Conservation (phyloP, 2,113 vertebrate genomes). For the Ifrita kowaldi region DNA sequence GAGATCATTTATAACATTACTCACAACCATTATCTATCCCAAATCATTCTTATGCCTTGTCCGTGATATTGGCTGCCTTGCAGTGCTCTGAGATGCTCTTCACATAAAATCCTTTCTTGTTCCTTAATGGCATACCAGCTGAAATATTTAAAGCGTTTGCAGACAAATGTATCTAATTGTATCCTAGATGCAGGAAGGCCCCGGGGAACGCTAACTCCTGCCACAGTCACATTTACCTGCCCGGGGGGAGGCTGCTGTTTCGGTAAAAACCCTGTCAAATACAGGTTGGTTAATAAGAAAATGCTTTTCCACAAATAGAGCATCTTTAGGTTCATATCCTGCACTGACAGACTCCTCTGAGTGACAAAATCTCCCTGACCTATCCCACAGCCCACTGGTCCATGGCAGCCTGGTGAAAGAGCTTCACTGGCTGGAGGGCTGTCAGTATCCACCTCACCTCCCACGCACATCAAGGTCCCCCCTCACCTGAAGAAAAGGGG, state of each 20-base stretch:
- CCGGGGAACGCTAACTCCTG: background rate
- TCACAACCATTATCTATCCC: conserved; percentile 61
- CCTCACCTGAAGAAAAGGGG: background rate
- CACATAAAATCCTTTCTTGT: conserved; percentile 46
- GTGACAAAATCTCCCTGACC: background rate
- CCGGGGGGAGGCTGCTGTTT: conserved; percentile 24
- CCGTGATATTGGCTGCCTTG: conserved; percentile 54
- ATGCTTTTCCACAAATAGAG: background rate
- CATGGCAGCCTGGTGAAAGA: background rate
- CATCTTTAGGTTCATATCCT: background rate
- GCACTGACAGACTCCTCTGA: background rate
- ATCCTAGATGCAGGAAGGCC: conserved; percentile 26
- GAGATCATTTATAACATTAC: conserved; percentile 68
- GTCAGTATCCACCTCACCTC: background rate
- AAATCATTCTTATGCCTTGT: conserved; percentile 58
- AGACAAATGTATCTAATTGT: conserved; percentile 59
- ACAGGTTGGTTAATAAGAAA: conserved; percentile 40
- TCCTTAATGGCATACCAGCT: conserved; percentile 58
- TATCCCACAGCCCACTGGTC: background rate
- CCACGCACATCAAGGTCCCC: fast-evolving
- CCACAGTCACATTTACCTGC: conserved; percentile 48
- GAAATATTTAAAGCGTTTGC: conserved; percentile 63
- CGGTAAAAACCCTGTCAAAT: conserved; percentile 13
- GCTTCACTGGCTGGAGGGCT: background rate
- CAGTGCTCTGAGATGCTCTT: conserved; percentile 35